These are phyloP conservation scores for Cephus runcator DNA, from an alignment of 2,888 invertebrate genomes.

Conservation along the genomic window DNA sequence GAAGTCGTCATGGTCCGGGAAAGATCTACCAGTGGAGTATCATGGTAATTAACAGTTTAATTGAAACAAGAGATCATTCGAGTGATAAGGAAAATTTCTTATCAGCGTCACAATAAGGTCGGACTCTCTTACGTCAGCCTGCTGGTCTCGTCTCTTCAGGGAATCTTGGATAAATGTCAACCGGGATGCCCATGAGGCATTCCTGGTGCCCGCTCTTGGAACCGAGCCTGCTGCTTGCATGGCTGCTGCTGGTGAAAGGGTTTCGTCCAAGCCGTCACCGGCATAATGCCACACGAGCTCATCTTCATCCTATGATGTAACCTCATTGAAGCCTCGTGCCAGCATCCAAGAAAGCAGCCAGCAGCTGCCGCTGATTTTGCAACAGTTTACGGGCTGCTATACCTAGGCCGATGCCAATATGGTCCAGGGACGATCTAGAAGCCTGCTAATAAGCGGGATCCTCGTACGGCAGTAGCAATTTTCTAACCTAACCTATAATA, in stretches of 20 bases:
- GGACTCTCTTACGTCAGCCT: not conserved
- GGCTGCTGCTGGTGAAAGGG: not conserved
- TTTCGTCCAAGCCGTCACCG: not conserved
- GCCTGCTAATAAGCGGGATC: not conserved
- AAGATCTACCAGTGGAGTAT: not conserved
- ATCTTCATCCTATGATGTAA: not conserved
- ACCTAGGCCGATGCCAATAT: not conserved
- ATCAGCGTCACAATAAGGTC: not conserved
- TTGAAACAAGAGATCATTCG: not conserved
- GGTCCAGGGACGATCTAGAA: not conserved
- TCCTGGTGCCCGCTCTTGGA: conserved; percentile 31
- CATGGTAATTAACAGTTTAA: not conserved
- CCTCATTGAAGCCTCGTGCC: conserved; percentile 1
- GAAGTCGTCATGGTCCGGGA: not conserved
- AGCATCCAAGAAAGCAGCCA: not conserved
- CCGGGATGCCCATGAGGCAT: conserved; percentile 30
- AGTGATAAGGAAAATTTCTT: not conserved
- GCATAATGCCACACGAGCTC: not conserved
- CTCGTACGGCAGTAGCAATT: not conserved
- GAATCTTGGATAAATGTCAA: conserved; percentile 40
- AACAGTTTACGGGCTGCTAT: not conserved
- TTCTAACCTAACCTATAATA: not conserved
- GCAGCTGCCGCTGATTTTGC: not conserved
- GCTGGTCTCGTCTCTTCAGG: not conserved
- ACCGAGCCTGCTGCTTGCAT: not conserved